Conservation (phyloP, 2,797 vertebrate species). For the Thripadectes ignobilis region DNA sequence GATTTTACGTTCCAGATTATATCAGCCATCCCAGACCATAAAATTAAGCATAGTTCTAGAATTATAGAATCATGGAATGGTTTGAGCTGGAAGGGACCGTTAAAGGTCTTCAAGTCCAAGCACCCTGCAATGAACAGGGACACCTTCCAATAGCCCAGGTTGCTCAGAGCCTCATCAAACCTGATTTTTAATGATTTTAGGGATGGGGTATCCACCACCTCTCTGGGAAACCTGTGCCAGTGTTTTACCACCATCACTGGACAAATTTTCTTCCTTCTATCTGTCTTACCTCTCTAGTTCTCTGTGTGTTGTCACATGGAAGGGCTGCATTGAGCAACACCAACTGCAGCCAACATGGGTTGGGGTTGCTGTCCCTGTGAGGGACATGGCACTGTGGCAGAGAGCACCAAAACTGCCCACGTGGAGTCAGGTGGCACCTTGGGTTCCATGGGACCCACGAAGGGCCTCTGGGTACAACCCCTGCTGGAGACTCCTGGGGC, state of each 20-base stretch:
- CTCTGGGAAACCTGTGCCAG: not conserved
- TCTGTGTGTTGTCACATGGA: accelerated
- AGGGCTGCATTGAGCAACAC: not conserved
- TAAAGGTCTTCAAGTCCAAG: not conserved
- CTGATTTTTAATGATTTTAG: not conserved
- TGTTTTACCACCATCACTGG: not conserved
- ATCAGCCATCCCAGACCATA: not conserved
- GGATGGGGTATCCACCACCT: not conserved
- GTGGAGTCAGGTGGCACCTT: accelerated
- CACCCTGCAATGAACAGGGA: not conserved
- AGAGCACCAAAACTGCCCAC: not conserved
- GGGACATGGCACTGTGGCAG: accelerated
- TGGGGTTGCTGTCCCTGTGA: accelerated
- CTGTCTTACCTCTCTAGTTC: accelerated
- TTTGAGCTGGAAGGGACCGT: not conserved
- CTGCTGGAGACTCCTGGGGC: not conserved
- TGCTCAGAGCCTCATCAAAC: not conserved
- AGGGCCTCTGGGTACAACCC: not conserved
- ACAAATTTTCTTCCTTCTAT: not conserved
- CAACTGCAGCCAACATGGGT: not conserved
- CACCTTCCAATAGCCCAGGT: not conserved
- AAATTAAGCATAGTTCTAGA: not conserved
- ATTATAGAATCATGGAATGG: not conserved
- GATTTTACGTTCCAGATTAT: accelerated
- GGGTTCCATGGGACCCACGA: accelerated